Conservation (phyloP, 2,888 invertebrate genomes). For the Aleiodes leptofemur region DNA sequence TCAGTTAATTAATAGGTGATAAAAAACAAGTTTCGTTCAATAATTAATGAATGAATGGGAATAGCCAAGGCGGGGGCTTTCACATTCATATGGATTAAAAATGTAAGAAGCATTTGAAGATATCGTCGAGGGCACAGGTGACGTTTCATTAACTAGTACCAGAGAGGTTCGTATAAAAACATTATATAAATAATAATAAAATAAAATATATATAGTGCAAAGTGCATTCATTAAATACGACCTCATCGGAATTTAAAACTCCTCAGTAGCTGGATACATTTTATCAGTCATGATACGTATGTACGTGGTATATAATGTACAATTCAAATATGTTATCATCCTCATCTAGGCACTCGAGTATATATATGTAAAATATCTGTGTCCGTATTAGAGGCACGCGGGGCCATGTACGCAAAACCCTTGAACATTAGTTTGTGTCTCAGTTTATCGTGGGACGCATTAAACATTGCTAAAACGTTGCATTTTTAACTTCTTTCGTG, state of each 20-base stretch:
- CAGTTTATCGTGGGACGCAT: slow-evolving; percentile 70
- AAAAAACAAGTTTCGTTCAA: slow-evolving; percentile 6
- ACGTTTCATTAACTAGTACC: slow-evolving; percentile 73
- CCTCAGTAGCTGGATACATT: slow-evolving; percentile 60
- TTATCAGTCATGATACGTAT: slow-evolving; percentile 31
- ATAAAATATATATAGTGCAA: slow-evolving; percentile 59
- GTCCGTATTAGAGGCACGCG: slow-evolving; percentile 51
- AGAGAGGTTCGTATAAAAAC: slow-evolving; percentile 37
- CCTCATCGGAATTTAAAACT: slow-evolving; percentile 67
- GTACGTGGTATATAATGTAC: slow-evolving; percentile 32
- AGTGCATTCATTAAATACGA: slow-evolving; percentile 70
- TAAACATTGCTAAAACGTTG: slow-evolving; percentile 71
- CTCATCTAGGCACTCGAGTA: slow-evolving; percentile 44
- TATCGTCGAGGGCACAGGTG: slow-evolving; percentile 73
- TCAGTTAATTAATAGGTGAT: slow-evolving; percentile 24
- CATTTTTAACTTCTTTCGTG: slow-evolving; percentile 43
- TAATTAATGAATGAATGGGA: neutral
- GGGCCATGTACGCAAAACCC: slow-evolving; percentile 58
- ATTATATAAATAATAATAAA: slow-evolving; percentile 45
- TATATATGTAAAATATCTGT: slow-evolving; percentile 37
- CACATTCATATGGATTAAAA: slow-evolving; percentile 60
- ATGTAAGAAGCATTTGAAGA: slow-evolving; percentile 71
- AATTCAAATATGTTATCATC: slow-evolving; percentile 44
- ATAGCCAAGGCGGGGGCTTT: slow-evolving; percentile 37
- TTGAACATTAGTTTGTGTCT: slow-evolving; percentile 73